These are phyloP conservation scores for Platycheirus rosarum DNA, from an alignment of 2,888 invertebrate species.

Conservation along the genomic window DNA sequence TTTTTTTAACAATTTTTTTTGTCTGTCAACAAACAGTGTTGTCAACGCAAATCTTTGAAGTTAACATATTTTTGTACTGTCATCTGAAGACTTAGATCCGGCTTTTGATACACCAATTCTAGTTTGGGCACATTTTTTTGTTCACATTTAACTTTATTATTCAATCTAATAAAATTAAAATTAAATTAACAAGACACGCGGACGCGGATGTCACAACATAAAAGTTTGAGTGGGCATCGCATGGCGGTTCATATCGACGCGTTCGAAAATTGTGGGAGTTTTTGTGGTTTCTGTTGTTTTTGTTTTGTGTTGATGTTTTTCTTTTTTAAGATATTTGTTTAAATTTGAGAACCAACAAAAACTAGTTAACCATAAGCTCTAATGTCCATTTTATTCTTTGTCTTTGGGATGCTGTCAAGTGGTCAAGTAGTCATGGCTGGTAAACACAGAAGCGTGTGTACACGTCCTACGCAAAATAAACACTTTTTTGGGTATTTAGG, in stretches of 20 bases:
- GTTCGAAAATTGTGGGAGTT: slow-evolving; percentile 37
- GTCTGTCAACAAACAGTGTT: neutral
- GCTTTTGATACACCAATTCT: slow-evolving; percentile 43
- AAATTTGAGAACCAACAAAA: slow-evolving; percentile 1
- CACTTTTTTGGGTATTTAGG: neutral
- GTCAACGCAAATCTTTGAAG: slow-evolving; percentile 15
- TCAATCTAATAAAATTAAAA: slow-evolving; percentile 58
- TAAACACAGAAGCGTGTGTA: slow-evolving; percentile 15
- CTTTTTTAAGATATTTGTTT: slow-evolving; percentile 24
- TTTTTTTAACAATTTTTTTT: neutral
- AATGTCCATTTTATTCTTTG: slow-evolving; percentile 2
- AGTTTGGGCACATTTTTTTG: slow-evolving; percentile 9
- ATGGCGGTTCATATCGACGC: neutral
- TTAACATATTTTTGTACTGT: slow-evolving; percentile 17
- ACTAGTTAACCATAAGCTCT: neutral
- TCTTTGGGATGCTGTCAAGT: slow-evolving; percentile 2
- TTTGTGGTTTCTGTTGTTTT: slow-evolving; percentile 1
- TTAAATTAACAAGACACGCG: slow-evolving; percentile 23
- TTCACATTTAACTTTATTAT: slow-evolving; percentile 41
- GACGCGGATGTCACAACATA: slow-evolving; percentile 49
- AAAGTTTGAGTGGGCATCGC: slow-evolving; percentile 27
- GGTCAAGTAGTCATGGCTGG: neutral
- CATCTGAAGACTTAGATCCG: slow-evolving; percentile 61
- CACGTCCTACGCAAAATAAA: slow-evolving; percentile 1
- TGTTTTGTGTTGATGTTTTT: slow-evolving; percentile 18